Base-by-base conservation (phyloP, 2,888 invertebrate genomes). In the Amphipoea oculea region DNA sequence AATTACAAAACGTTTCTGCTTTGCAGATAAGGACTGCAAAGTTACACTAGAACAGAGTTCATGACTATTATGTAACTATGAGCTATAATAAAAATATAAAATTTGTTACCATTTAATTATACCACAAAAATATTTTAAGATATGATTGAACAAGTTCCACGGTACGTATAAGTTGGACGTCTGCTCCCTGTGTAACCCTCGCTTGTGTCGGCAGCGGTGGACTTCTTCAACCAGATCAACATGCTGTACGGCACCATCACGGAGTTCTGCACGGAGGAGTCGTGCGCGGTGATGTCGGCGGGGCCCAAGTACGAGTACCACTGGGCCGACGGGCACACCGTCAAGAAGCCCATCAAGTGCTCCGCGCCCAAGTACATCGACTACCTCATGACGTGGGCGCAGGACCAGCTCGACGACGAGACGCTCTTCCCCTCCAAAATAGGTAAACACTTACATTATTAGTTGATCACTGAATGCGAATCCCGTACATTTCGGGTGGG, bases 141-240 rank as follows among this genome's bases (percentile, higher is more conserved):
- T 14, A 40, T 48, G 4, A 17, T 45, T 45, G 23, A 23, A 45
- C 17, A n/a, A 36, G n/a, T 29, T 76, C 29, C 76, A 29, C 60
- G 2, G 51, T 20, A 77, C 11, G 6, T 17, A 45, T 45, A 14
- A 7, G 0, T 48, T 20, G 29, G n/a, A 29, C 4, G 42, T 23
- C 4, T 74, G 45, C 20, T 48, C 9, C n/a, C 2, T 17, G 17
- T 81, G 14, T 79, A 45, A 79, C 48, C 1, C 6, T 51, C 2
- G n/a, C 36, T 63, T 76, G 57, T 76, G 65, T 81, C 97, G 97
- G 66, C 96, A 99, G 99, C 99, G 92, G 99, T 99, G 86, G 99
- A 99, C 97, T 99, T 99, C 96, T 99, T 99, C 97, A 99, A 99
- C 97, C 99, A 99, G 97, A 99, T 99, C 94, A 99, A 99, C 96